Evolutionary conservation across 2,888 invertebrate genomes (phyloP).

Genomic region (Meiosimyza platycephala): DNA sequence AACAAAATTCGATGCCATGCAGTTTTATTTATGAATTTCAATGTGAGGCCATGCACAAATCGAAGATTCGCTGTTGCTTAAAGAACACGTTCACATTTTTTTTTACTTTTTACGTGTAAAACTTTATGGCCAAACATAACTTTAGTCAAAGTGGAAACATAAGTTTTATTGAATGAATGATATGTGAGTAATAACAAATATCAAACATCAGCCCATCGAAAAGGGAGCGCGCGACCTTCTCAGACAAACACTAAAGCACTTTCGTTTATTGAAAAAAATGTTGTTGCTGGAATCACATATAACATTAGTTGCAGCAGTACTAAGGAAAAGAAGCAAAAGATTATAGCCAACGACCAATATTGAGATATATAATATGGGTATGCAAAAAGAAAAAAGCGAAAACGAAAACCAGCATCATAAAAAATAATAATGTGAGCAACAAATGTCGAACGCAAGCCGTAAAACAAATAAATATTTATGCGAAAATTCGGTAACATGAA

Average conservation of each 20-base stretch:
- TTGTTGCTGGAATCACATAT: conserved; percentile 17
- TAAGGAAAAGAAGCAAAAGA: not conserved
- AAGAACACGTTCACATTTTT: conserved; percentile 5
- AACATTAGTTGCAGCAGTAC: not conserved
- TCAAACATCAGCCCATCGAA: not conserved
- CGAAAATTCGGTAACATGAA: not conserved
- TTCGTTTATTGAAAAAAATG: conserved; percentile 31
- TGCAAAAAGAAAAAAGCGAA: not conserved
- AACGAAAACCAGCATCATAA: conserved; percentile 18
- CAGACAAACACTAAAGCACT: conserved; percentile 14
- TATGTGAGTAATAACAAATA: conserved; percentile 14
- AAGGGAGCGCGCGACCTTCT: not conserved
- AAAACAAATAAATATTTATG: conserved; percentile 29
- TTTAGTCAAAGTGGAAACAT: conserved; percentile 15
- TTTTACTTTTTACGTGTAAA: conserved; percentile 1
- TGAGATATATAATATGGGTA: conserved; percentile 12
- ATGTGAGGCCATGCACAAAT: not conserved
- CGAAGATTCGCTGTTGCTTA: too few species aligned
- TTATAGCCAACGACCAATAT: conserved; percentile 28
- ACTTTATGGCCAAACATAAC: conserved; percentile 22
- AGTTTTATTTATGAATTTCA: conserved; percentile 10
- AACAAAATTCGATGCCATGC: not conserved
- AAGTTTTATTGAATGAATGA: conserved; percentile 28
- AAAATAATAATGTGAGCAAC: conserved; percentile 30
- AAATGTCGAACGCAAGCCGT: conserved; percentile 19